phyloP scores from a whole-genome alignment of 2,888 invertebrate genomes.

The Polyommatus iphigenia region DNA sequence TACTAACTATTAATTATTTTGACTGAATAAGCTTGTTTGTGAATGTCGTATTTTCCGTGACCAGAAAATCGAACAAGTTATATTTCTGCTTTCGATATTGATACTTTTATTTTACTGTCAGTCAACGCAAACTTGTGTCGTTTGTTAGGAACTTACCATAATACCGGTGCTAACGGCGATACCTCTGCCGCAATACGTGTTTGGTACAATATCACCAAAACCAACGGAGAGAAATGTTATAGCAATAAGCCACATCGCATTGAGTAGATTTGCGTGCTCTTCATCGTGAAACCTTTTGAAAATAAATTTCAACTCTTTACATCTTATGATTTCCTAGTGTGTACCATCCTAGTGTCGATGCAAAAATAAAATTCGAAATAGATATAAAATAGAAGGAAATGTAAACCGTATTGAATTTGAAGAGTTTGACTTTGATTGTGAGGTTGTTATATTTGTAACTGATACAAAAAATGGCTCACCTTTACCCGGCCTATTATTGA shows the following conservation, averaged over 20 bases:
- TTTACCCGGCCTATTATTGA: slow-evolving; percentile 68
- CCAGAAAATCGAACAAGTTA: slow-evolving; percentile 4
- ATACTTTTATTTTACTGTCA: slow-evolving; percentile 48
- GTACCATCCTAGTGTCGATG: slow-evolving; percentile 50
- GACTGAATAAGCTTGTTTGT: background rate
- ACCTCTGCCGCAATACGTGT: slow-evolving; percentile 99
- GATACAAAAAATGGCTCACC: slow-evolving; percentile 80
- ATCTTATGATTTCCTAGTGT: slow-evolving; percentile 46
- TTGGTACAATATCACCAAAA: slow-evolving; percentile 99
- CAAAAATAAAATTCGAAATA: slow-evolving; percentile 52
- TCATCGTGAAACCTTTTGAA: slow-evolving; percentile 96
- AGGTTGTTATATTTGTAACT: slow-evolving; percentile 53
- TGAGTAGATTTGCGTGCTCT: slow-evolving; percentile 98
- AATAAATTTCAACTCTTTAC: slow-evolving; percentile 74
- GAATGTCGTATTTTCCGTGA: background rate
- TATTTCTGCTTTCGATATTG: background rate
- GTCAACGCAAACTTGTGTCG: slow-evolving; percentile 69
- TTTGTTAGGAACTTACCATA: slow-evolving; percentile 90
- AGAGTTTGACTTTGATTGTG: slow-evolving; percentile 79
- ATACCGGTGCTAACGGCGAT: slow-evolving; percentile 99
- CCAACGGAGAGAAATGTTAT: slow-evolving; percentile 99
- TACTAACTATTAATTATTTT: background rate
- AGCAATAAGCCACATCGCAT: slow-evolving; percentile 99
- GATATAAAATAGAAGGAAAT: slow-evolving; percentile 49
- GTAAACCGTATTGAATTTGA: slow-evolving; percentile 51